Base-by-base conservation (phyloP, 2,113 vertebrate species). In the Miniopterus natalensis region DNA sequence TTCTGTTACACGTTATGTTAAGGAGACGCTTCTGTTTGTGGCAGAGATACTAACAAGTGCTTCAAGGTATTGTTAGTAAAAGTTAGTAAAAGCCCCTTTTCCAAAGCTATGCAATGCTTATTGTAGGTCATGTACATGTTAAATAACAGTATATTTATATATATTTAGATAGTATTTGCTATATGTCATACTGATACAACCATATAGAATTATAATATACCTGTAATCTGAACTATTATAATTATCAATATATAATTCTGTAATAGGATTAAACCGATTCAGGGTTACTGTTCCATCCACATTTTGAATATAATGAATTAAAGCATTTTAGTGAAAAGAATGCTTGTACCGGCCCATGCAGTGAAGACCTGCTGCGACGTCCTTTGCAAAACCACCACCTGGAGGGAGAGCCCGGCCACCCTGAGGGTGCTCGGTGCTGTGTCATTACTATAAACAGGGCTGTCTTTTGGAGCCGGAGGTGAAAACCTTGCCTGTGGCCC, bases 391-490 rank as follows among this genome's bases (percentile, higher is more conserved):
- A 80, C 66, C 66, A 47, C 77, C 83, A 79, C 27, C 23, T 65
- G 23, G 84, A 68, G 49, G 86, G 90, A 89, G 53, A 97, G 47
- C 31, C 86, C 18, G 74, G 51, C 78, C 84, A 36, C 70, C n/a
- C 84, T 80, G 94, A 78, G 71, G 42, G 74, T 85, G 57, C 71
- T 86, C 12, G 8, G 85, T 94, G 45, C 66, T 66, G 85, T 88
- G 96, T 97, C 57, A 66, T 88, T 91, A 84, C 61, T 55, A 97
- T 91, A 97, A 96, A 73, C 75, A 79, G 59, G 9, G 9, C 79
- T 94, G 87, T 97, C 94, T 84, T 92, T 96, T 55, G 91, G 78
- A 96, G 96, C 92, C 11, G 1, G 80, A 94, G 71, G 92, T 96
- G 95, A 95, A 96, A 84, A 68, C 66, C 1, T 1, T 42, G 93